Evolutionary conservation across 2,888 invertebrate species (phyloP), one percentile per base, ranked within the genome.

Genomic region (Microctonus aethiopoides): DNA sequence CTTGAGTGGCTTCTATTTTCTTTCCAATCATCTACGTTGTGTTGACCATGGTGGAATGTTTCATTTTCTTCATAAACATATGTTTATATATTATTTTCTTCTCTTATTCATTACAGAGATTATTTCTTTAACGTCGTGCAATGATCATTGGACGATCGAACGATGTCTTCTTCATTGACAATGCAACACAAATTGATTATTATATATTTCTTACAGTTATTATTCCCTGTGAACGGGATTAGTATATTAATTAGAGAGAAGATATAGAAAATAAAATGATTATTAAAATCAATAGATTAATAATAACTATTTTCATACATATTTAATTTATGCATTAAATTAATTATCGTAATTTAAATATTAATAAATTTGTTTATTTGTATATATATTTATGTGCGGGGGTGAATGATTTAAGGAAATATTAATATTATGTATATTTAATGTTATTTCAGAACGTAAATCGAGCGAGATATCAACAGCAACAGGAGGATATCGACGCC

Each of bases 401-500:
- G 11, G n/a, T 54, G n/a, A 11, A 13, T 26, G 1, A 0, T 3
- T 54, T 24, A 22, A 52, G 4, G 5, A 11, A 26, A 24, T 9
- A 60, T 60, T 22, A 34, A 22, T 22, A 60, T 39, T 39, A 7
- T 20, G 10, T 10, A 0, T 10, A 2, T 10, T 20, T 62, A 29
- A 9, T 16, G 10, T 46, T 4, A 54, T 78, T 79, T 26, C 81
- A 86, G 85, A 80, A 83, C 75, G 80, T 79, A 64, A 84, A 83
- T 74, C 81, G 79, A 39, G 87, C 62, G 77, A 79, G 16, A 89
- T 89, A 46, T 90, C 90, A 0, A 91, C 16, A 11, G 11, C 54
- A n/a, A n/a, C n/a, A 36, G 22, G 79, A 84, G 83, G 81, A 83
- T 73, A 78, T 79, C 70, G 82, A 83, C 72, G 81, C 80, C 41